Base-by-base conservation (phyloP, 2,888 invertebrate genomes). In the Parthenolecanium corni region DNA sequence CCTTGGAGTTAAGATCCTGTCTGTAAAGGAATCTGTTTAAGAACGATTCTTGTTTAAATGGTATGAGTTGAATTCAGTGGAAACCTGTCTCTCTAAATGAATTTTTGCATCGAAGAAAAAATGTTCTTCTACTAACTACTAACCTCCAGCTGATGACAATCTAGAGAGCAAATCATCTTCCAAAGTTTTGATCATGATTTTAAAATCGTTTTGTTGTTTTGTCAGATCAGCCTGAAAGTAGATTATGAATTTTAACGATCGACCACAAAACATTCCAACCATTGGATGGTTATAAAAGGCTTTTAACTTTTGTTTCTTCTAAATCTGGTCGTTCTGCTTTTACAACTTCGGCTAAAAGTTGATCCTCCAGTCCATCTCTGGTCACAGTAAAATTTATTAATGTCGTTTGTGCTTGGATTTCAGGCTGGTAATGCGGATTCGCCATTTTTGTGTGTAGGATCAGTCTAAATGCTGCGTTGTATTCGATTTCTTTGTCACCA, bases 341-440 rank as follows among this genome's bases (percentile, higher is more conserved):
- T 0, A 96, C 95, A 14, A 95, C 95, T 79, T 94, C 94, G 16
- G 94, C 95, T 64, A 96, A 76, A 18, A 96, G 78, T 74, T 96
- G 95, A 74, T 96, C 95, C 77, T 95, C 95, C 52, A 96, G 76
- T 9, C 95, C 96, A 72, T 95, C 95, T 70, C 91, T 82, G 6
- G 96, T 96, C 6, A 96, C 96, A 11, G 95, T 95, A 71, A 96
- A 96, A 76, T 96, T 95, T 67, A 96, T 94, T 65, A 96, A 78
- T 1, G 95, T 95, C 0, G 93, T 91, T 77, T 96, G 95, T 14
- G 96, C 96, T 76, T 96, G 95, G 89, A 96, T 91, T 78, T 96
- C 96, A 1, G 96, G 96, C 72, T 95, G 92, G 74, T 95, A 96
- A 77, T 95, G 95, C 12, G 95, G 96, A 77, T 95, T 96, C 1